Evolutionary conservation across 2,888 invertebrate species (phyloP), one percentile per base, ranked within the genome.

Genomic region (Brachylomia viminalis): DNA sequence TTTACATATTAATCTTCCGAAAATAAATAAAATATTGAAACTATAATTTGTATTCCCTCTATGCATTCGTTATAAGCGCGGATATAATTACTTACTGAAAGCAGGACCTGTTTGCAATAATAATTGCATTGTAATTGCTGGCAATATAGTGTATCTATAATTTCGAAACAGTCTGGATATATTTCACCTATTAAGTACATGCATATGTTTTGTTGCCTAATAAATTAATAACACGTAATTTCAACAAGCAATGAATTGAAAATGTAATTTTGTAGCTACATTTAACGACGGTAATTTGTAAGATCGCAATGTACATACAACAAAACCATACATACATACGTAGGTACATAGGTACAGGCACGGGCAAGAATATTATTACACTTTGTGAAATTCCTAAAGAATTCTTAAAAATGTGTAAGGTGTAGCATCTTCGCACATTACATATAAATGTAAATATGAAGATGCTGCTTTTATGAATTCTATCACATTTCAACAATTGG

Each of bases 61-160:
- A 62, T 49, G 38, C 62, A 75, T 71, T 23, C 59, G 38, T 64
- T 75, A 61, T 62, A 38, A 59, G 30, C 45, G 30, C 15, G 52
- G 72, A 81, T 70, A 61, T 77, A 82, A 76, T 80, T 78, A 84
- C n/a, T 74, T 69, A 62, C 38, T n/a, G 64, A 71, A 58, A 66
- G 17, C 75, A 61, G 67, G 10, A 77, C 64, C 58, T 52, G 62
- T 72, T 72, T 85, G 65, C 49, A 20, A 75, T 77, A 62, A 72
- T 70, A 52, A 66, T 71, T 81, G 45, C 64, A 64, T 23, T n/a
- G 45, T 59, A 74, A 80, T 80, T 82, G 56, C 66, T 30, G 58
- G 38, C 45, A 75, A 64, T 64, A 70, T 47, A 62, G 73, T 66
- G 56, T 72, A 33, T n/a, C n/a, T n/a, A n/a, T 33, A 72, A 75